Base-by-base conservation (phyloP, 2,113 vertebrate species). In the Clarias magur region DNA sequence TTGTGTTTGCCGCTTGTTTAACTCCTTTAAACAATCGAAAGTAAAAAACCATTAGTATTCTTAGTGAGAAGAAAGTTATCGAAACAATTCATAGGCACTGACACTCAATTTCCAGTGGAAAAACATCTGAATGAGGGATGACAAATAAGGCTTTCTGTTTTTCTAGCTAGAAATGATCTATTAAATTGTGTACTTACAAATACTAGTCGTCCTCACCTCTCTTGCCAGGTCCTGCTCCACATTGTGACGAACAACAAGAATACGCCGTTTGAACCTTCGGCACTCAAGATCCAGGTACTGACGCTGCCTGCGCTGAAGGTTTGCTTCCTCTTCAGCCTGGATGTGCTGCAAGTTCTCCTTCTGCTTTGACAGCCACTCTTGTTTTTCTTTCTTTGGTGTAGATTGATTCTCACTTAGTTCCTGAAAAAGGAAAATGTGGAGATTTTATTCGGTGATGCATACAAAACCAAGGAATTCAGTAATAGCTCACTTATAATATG, bases 341-440 rank as follows among this genome's bases (percentile, higher is more conserved):
- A 97, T 98, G 95, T 99, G 97, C 90, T 99, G 98, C 93, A 99
- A 96, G 92, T 99, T 99, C 91, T 99, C 98, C 91, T 99, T 99
- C 92, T 99, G 97, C 92, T 99, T 99, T 86, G 97, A 98, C 87
- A 99, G 93, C 98, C 98, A 99, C 86, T 99, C 98, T 89, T 99
- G 98, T 91, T 99, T 99, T 94, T 99, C 98, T 91, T 99, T 99
- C 95, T 99, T 99, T 21, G 98, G 98, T 68, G 98, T 99, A 89
- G 98, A 99, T 94, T 99, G 98, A 93, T 99, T 99, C 95, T 99
- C 98, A 93, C 96, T 99, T 91, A 99, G 91, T 89, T 99, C 97
- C 98, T 99, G 85, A 38, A 34, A 34, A 57, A n/a, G 65, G 60
- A 19, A 76, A 9, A 17, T 9, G 57, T 42, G n/a, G 5, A 27